These are phyloP conservation scores for Lordiphosa clarofinis DNA, from an alignment of 1,140 invertebrate species.

Conservation along the genomic window DNA sequence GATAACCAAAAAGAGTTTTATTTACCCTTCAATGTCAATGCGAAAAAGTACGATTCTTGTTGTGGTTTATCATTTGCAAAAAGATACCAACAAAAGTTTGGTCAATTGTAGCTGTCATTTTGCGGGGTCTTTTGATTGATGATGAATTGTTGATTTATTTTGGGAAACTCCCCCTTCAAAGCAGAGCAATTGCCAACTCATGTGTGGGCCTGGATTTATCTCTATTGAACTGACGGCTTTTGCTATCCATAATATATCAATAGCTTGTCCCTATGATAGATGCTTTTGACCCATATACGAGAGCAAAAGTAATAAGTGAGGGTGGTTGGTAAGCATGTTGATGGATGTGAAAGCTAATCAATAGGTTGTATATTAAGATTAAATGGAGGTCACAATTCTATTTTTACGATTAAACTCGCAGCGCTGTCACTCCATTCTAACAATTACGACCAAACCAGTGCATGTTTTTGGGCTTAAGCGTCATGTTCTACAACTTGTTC, in stretches of 20 bases:
- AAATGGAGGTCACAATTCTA: neutral
- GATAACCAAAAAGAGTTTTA: conserved; percentile 44
- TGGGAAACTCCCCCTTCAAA: neutral
- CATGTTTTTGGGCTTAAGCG: conserved; percentile 15
- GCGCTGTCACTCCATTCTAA: neutral
- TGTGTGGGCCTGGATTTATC: conserved; percentile 4
- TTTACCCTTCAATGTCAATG: conserved; percentile 55
- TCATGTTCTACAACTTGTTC: conserved; percentile 37
- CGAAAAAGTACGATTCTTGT: conserved; percentile 39
- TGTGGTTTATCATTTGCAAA: conserved; percentile 2
- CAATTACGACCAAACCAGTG: conserved; percentile 17
- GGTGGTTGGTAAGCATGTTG: neutral
- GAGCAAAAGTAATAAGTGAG: conserved; percentile 38
- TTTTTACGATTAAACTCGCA: no score
- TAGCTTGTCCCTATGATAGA: conserved; percentile 39
- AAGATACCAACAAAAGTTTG: conserved; percentile 46
- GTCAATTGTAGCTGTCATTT: conserved; percentile 50
- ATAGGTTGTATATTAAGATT: neutral
- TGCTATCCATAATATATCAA: conserved; percentile 1
- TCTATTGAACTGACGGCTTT: neutral
- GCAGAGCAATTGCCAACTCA: neutral
- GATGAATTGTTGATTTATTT: conserved; percentile 6
- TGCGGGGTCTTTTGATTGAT: conserved; percentile 38
- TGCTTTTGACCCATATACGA: conserved; percentile 43
- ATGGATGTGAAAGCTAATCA: conserved; percentile 8